Percentiles rank a stretch among this genome's conserved stretches.
Evolutionary conservation across 2,888 invertebrate species (phyloP).

Genomic region (Stenoptilia bipunctidactyla): DNA sequence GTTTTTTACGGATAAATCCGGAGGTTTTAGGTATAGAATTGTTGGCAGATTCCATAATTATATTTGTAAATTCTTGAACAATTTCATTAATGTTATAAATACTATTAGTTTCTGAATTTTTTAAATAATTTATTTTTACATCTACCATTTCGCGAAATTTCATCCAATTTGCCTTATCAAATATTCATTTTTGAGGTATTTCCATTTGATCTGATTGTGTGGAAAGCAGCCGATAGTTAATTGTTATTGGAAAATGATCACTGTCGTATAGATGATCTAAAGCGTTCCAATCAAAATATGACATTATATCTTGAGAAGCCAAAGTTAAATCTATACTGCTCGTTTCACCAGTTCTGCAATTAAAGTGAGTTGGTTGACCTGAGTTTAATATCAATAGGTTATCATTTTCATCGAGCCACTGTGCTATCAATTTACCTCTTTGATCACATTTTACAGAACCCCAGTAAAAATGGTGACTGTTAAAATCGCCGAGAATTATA

Average conservation of each 20-base stretch:
- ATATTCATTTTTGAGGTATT: slow-evolving; percentile 5
- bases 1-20: not conserved
- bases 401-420: slow-evolving; percentile 5
- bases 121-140: slow-evolving; percentile 2
- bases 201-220: not conserved
- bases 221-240: slow-evolving; percentile 1
- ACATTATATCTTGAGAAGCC: slow-evolving; percentile 12
- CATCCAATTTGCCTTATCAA: slow-evolving; percentile 7
- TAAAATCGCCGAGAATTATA: not conserved
- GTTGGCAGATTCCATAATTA: not conserved
- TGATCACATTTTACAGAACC: slow-evolving; percentile 12
- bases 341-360: slow-evolving; percentile 8
- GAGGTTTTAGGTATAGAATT: slow-evolving; percentile 1
- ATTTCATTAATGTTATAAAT: not conserved
- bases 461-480: slow-evolving; percentile 12
- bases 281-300: slow-evolving; percentile 17
- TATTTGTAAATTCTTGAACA: not conserved
- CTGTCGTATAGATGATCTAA: slow-evolving; percentile 13
- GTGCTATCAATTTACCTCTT: slow-evolving; percentile 9
- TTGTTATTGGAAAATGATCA: slow-evolving; percentile 13
- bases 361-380: slow-evolving; percentile 11
- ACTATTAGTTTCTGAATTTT: not conserved
- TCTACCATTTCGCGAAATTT: slow-evolving; percentile 3
- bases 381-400: slow-evolving; percentile 6
- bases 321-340: slow-evolving; percentile 12